These are phyloP conservation scores for Galerucella nymphaeae DNA, from an alignment of 2,888 invertebrate genomes.

Conservation along the genomic window DNA sequence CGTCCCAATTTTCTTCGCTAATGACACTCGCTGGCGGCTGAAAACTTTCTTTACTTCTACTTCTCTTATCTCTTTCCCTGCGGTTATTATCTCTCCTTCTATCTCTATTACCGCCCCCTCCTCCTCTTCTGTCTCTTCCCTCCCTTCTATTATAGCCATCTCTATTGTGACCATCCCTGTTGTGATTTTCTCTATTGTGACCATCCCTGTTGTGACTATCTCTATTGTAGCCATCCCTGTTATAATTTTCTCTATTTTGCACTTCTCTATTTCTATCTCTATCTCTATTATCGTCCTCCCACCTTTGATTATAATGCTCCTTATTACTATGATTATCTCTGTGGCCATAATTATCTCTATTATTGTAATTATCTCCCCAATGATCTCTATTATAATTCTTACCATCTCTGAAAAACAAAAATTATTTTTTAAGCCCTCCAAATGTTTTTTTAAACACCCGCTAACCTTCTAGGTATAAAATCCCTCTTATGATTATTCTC, in stretches of 20 bases:
- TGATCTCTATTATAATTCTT: slow-evolving; percentile 28
- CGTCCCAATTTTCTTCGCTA: slow-evolving; percentile 36
- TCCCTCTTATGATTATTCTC: slow-evolving; percentile 38
- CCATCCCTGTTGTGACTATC: slow-evolving; percentile 28
- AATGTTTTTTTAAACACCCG: not conserved
- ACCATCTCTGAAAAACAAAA: slow-evolving; percentile 25
- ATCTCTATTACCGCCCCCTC: slow-evolving; percentile 23
- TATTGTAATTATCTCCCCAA: slow-evolving; percentile 17
- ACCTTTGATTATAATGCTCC: slow-evolving; percentile 29
- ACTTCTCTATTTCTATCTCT: slow-evolving; percentile 24
- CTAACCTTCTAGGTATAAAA: slow-evolving; percentile 28
- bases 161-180: slow-evolving; percentile 34
- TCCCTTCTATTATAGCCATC: slow-evolving; percentile 30
- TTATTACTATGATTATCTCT: slow-evolving; percentile 27
- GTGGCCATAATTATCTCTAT: slow-evolving; percentile 29
- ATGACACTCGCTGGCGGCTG: not conserved
- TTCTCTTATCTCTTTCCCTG: slow-evolving; percentile 44
- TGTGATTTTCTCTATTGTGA: slow-evolving; percentile 21
- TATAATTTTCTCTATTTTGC: slow-evolving; percentile 22
- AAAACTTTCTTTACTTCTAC: slow-evolving; percentile 44
- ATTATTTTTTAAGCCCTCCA: not conserved
- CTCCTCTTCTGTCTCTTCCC: slow-evolving; percentile 26
- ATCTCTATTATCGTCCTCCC: slow-evolving; percentile 21
- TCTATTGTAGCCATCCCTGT: slow-evolving; percentile 40
- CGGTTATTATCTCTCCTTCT: slow-evolving; percentile 34